A percentile compares a stretch with the other conserved stretches of the same genome.
These are phyloP conservation scores for Elanus axillaris DNA, from an alignment of 2,113 vertebrate species.

Conservation along the genomic window DNA sequence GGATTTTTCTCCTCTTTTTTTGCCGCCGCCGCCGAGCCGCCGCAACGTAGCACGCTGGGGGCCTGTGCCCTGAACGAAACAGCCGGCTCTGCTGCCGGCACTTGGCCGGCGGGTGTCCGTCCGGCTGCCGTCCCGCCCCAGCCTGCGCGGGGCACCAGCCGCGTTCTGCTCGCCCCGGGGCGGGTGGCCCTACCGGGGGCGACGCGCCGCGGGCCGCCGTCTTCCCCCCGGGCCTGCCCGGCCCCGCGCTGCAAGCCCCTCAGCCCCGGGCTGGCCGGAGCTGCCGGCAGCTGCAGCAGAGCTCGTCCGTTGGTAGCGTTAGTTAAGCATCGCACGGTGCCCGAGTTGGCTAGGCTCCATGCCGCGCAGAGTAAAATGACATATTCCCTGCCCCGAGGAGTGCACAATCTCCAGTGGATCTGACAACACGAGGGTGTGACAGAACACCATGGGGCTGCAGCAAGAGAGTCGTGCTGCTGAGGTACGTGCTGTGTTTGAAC, in stretches of 20 bases:
- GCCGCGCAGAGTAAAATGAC: neutral
- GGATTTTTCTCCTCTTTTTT: too few species aligned
- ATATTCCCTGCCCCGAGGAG: neutral
- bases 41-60: too few species aligned
- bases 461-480: neutral
- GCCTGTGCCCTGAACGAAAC: neutral
- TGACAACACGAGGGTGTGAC: neutral
- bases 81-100: too few species aligned
- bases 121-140: accelerated
- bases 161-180: accelerated
- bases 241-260: accelerated
- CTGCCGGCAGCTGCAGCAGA: too few species aligned
- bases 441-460: neutral
- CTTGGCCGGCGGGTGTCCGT: neutral
- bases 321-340: accelerated
- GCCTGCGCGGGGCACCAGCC: accelerated
- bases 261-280: neutral
- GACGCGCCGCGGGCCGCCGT: accelerated
- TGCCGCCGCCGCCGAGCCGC: too few species aligned
- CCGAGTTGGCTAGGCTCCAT: neutral
- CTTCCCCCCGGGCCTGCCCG: too few species aligned
- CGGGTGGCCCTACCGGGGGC: accelerated
- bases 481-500: neutral
- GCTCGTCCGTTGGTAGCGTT: accelerated
- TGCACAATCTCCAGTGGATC: neutral